Base-by-base conservation (phyloP, 2,113 vertebrate genomes). In the Paralichthys olivaceus region DNA sequence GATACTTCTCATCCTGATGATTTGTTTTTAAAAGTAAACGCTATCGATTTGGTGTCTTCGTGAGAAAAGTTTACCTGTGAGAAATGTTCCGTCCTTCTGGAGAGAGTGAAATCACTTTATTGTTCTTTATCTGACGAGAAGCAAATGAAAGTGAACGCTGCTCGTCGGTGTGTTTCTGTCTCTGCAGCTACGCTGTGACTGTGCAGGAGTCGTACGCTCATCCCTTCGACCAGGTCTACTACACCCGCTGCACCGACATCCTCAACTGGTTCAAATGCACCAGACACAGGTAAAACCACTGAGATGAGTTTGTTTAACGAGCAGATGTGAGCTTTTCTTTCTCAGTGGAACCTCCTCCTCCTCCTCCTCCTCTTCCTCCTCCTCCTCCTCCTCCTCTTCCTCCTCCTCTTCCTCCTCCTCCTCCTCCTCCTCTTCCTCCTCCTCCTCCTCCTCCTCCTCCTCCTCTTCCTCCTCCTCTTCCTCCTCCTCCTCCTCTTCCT, bases 251-350 rank as follows among this genome's bases (percentile, higher is more conserved):
- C 88, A 97, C 97, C 2, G 97, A 98, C 88, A 98, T 98, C 88
- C 96, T 98, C 76, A 98, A 96, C 94, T 98, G 96, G 97, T 98
- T 98, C 95, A 98, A 98, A 82, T 98, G 97, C 84, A 98, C 97
- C 64, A 92, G 96, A 62, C 97, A 98, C 87, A 95, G 97, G 97
- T 98, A 86, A 9, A 15, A 19, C 12, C n/a, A n/a, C n/a, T n/a
- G n/a, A n/a, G n/a, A n/a, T n/a, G n/a, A n/a, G n/a, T n/a, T n/a
- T n/a, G n/a, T n/a, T n/a, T n/a, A n/a, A n/a, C n/a, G n/a, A n/a
- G n/a, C n/a, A n/a, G n/a, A n/a, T n/a, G n/a, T n/a, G n/a, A n/a
- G n/a, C n/a, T n/a, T n/a, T n/a, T n/a, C n/a, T n/a, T n/a, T n/a
- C n/a, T n/a, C n/a, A n/a, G n/a, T n/a, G n/a, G 2, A 25, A 3